Evolutionary conservation across 2,113 vertebrate species (phyloP).

Genomic region (Cyprinodon variegatus): DNA sequence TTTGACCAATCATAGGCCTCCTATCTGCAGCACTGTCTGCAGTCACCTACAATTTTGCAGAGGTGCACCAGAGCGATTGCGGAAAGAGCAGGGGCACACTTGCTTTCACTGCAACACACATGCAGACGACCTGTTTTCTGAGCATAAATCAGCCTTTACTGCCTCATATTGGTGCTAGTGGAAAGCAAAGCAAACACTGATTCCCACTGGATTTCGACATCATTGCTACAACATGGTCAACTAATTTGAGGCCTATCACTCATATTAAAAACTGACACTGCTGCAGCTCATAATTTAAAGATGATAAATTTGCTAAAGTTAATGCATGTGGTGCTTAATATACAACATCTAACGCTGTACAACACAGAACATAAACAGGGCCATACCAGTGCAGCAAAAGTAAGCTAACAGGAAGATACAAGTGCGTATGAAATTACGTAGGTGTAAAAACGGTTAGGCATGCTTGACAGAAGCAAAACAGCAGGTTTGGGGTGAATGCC

Average conservation of each 20-base stretch:
- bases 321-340: not conserved
- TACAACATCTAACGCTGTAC: constrained; percentile 3
- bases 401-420: not conserved
- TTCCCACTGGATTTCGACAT: too few species aligned
- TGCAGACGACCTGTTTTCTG: too few species aligned
- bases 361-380: constrained; percentile 15
- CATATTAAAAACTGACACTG: not conserved
- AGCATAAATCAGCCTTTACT: too few species aligned
- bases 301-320: constrained; percentile 19
- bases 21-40: too few species aligned
- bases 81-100: too few species aligned
- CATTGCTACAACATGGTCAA: too few species aligned
- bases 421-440: constrained; percentile 13
- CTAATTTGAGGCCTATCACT: not conserved
- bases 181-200: too few species aligned
- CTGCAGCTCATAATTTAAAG: not conserved
- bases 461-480: constrained; percentile 13
- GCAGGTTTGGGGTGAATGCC: constrained; percentile 34
- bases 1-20: too few species aligned
- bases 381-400: not conserved
- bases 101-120: too few species aligned
- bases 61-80: too few species aligned
- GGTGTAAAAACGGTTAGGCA: constrained; percentile 23
- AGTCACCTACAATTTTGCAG: too few species aligned
- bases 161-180: too few species aligned